These are phyloP conservation scores for Zoanthus sansibaricus DNA, from an alignment of 92 coral and sea anemone species.

Conservation along the genomic window DNA sequence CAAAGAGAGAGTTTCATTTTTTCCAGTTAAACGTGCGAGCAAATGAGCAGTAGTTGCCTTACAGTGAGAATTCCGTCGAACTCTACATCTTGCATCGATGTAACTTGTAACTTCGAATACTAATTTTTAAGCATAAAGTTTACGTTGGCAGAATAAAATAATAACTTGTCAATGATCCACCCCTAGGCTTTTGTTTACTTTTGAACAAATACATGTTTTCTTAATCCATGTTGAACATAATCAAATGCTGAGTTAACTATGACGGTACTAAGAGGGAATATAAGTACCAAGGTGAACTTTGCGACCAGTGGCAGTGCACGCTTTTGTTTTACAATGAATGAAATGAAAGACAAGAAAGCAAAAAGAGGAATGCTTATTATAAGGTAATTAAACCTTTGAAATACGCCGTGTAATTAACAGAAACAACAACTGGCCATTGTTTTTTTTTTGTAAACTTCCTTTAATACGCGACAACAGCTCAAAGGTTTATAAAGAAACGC, in stretches of 20 bases:
- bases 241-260: neutral
- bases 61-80: neutral
- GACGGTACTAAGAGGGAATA: neutral
- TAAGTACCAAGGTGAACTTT: neutral
- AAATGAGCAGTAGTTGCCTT: neutral
- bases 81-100: neutral
- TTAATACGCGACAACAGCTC: neutral
- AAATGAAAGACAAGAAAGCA: neutral
- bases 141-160: slow-evolving; percentile 16
- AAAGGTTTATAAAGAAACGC: slow-evolving; percentile 27
- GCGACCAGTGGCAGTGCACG: neutral
- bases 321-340: neutral
- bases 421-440: slow-evolving; percentile 35
- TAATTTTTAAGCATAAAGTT: neutral
- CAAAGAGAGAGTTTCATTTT: neutral
- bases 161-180: slow-evolving; percentile 16
- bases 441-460: slow-evolving; percentile 9
- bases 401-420: slow-evolving; percentile 31
- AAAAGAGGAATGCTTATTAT: slow-evolving; percentile 44
- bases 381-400: slow-evolving; percentile 38
- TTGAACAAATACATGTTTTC: slow-evolving; percentile 14
- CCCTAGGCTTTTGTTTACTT: neutral
- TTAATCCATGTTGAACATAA: slow-evolving; percentile 11
- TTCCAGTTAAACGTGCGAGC: no score
- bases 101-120: neutral